Evolutionary conservation across 1,140 invertebrate genomes (phyloP).

Genomic region (Neodiprion virginianus): DNA sequence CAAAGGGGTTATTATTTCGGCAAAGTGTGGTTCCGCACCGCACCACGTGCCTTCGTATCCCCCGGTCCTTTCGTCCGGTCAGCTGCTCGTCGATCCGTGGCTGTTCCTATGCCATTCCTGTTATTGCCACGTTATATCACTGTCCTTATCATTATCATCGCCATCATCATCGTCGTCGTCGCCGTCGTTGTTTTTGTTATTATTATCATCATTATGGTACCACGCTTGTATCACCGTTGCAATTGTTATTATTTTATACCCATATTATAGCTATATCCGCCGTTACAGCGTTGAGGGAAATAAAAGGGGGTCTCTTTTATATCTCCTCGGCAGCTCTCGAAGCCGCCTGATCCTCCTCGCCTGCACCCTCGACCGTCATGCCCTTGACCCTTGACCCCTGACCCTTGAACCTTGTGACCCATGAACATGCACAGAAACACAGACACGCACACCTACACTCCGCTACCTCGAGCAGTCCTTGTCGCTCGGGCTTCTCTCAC

Average conservation of each 20-base stretch:
- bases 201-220: too few species aligned
- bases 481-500: background rate
- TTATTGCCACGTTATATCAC: background rate
- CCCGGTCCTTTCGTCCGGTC: background rate
- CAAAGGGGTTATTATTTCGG: slow-evolving; percentile 17
- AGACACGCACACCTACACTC: too few species aligned
- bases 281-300: too few species aligned
- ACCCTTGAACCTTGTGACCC: slow-evolving; percentile 1
- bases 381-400: slow-evolving; percentile 3
- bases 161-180: background rate
- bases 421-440: background rate
- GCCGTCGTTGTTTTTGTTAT: too few species aligned
- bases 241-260: too few species aligned
- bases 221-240: too few species aligned
- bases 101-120: background rate
- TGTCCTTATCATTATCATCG: background rate
- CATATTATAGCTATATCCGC: too few species aligned
- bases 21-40: slow-evolving; percentile 5
- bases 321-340: background rate
- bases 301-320: background rate
- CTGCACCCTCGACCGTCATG: background rate
- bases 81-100: background rate
- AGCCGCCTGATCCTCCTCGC: background rate
- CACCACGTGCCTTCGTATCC: background rate
- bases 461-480: background rate